These are phyloP conservation scores for Oceanodroma leucorhoa DNA, from an alignment of 2,797 vertebrate genomes.

Conservation along the genomic window DNA sequence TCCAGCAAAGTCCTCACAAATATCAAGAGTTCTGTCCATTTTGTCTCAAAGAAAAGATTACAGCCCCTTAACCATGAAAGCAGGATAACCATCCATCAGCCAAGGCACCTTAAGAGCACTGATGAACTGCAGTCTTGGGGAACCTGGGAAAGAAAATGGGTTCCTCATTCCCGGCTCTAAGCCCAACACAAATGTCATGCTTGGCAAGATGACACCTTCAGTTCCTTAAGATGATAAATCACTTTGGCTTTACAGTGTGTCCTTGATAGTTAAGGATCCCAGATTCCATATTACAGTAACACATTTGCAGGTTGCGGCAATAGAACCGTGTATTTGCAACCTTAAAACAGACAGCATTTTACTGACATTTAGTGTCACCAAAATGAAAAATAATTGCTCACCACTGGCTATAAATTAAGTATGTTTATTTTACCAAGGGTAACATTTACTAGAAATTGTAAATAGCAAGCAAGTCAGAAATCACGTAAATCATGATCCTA, in stretches of 20 bases:
- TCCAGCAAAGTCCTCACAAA: neutral
- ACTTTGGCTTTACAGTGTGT: neutral
- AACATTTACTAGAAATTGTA: conserved; percentile 64
- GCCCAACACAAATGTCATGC: neutral
- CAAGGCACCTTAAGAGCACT: neutral
- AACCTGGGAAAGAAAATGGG: neutral
- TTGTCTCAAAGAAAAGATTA: neutral
- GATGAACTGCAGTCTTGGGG: neutral
- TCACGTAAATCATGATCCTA: conserved; percentile 63
- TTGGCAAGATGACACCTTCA: neutral
- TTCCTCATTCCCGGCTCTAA: neutral
- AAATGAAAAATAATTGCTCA: conserved; percentile 63
- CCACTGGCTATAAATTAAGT: conserved; percentile 52
- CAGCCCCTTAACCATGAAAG: neutral
- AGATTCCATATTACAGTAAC: neutral
- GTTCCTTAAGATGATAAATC: neutral
- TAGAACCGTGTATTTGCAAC: neutral
- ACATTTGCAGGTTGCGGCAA: neutral
- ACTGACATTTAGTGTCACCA: conserved; percentile 23
- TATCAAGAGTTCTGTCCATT: neutral
- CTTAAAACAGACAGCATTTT: conserved; percentile 26
- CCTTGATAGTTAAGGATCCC: neutral
- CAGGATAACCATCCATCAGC: neutral
- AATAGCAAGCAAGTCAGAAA: conserved; percentile 67
- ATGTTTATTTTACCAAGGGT: conserved; percentile 64